A percentile compares a stretch with the other conserved stretches of the same genome.
These are phyloP conservation scores for Phortica magna DNA, from an alignment of 2,888 invertebrate genomes.

Conservation along the genomic window DNA sequence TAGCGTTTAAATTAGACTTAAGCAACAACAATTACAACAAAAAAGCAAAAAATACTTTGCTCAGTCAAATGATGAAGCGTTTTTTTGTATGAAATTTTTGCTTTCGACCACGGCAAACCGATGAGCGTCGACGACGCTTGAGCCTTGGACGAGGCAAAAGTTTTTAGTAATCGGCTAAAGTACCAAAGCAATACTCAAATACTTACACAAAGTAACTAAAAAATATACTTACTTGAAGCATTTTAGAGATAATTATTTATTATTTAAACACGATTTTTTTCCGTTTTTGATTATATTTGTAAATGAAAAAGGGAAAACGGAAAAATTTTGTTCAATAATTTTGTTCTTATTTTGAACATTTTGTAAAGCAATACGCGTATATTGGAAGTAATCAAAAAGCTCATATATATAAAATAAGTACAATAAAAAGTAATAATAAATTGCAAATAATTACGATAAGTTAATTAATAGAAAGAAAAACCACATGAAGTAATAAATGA, in stretches of 20 bases:
- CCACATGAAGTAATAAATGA: neutral
- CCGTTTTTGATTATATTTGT: no score
- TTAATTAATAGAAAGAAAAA: slow-evolving; percentile 4
- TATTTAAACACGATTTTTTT: neutral
- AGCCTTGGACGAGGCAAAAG: slow-evolving; percentile 44
- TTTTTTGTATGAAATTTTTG: slow-evolving; percentile 7
- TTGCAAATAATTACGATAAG: slow-evolving; percentile 37
- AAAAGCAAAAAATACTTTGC: neutral
- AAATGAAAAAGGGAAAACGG: neutral
- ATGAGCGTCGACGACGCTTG: neutral
- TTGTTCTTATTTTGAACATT: neutral
- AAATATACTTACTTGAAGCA: slow-evolving; percentile 40
- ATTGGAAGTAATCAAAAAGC: slow-evolving; percentile 30
- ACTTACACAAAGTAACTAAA: slow-evolving; percentile 39
- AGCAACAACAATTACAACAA: slow-evolving; percentile 2
- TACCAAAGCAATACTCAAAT: slow-evolving; percentile 78
- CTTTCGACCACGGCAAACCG: neutral
- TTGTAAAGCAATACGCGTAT: slow-evolving; percentile 20
- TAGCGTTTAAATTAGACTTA: slow-evolving; percentile 14
- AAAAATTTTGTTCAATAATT: neutral
- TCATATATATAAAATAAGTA: slow-evolving; percentile 28
- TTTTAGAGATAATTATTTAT: slow-evolving; percentile 44
- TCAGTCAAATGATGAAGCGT: neutral
- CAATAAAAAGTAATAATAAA: slow-evolving; percentile 21
- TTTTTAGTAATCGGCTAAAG: slow-evolving; percentile 76